phyloP scores from a whole-genome alignment of 2,797 vertebrate species.

The Siniperca undulata region DNA sequence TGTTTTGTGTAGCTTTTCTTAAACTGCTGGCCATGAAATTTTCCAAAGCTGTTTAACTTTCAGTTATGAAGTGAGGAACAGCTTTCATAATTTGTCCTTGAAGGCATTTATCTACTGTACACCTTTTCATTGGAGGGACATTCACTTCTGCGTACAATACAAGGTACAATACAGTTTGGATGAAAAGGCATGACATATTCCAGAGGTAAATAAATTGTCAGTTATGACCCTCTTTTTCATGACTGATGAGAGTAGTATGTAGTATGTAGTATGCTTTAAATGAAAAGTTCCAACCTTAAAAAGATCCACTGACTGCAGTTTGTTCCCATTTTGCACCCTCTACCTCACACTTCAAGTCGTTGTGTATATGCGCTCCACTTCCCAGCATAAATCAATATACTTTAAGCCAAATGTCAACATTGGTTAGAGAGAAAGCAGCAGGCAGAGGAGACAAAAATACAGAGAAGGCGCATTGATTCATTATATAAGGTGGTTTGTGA shows the following conservation, averaged over 20 bases:
- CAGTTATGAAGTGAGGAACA: constrained; percentile 23
- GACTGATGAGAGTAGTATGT: constrained; percentile 11
- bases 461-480: constrained; percentile 75
- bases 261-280: constrained; percentile 18
- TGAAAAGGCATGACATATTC: constrained; percentile 30
- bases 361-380: constrained; percentile 54
- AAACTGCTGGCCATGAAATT: constrained; percentile 45
- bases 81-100: constrained; percentile 44
- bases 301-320: constrained; percentile 33
- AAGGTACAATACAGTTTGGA: not conserved
- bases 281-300: constrained; percentile 27
- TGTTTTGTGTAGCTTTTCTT: constrained; percentile 28
- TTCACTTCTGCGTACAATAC: constrained; percentile 7
- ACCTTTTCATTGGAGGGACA: constrained; percentile 1
- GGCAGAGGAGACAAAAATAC: constrained; percentile 64
- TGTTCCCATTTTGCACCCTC: constrained; percentile 49
- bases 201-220: constrained; percentile 24
- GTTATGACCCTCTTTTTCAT: constrained; percentile 24
- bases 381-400: constrained; percentile 73
- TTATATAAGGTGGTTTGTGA: constrained; percentile 76
- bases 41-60: constrained; percentile 51
- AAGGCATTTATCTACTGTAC: constrained; percentile 35
- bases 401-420: constrained; percentile 81
- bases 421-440: constrained; percentile 64
- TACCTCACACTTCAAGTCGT: constrained; percentile 37